phyloP scores from a whole-genome alignment of 2,113 vertebrate species.

The Hippocampus abdominalis region DNA sequence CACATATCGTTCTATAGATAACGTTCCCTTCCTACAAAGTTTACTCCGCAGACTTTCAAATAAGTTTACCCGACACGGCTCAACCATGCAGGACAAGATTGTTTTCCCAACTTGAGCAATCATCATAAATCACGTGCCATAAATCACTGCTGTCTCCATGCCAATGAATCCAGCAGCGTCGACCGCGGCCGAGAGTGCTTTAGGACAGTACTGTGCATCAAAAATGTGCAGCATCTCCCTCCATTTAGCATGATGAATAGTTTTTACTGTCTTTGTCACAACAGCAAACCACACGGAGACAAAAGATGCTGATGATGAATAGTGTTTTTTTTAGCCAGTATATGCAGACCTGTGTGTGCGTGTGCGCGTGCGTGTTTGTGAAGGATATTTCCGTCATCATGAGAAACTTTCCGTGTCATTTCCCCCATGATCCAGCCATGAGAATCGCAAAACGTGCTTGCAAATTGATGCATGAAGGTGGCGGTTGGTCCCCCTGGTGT shows the following conservation, averaged over 20 bases:
- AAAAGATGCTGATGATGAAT: constrained; percentile 61
- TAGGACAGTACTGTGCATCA: constrained; percentile 18
- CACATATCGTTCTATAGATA: background rate
- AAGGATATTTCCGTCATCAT: constrained; percentile 44
- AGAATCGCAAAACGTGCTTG: constrained; percentile 38
- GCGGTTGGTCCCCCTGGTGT: background rate
- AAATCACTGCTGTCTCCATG: constrained; percentile 24
- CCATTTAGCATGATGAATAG: constrained; percentile 58
- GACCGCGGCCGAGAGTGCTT: constrained; percentile 29
- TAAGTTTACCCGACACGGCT: constrained; percentile 23
- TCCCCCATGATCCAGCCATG: constrained; percentile 34
- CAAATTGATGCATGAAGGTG: constrained; percentile 41
- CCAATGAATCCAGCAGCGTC: constrained; percentile 25
- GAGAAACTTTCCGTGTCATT: constrained; percentile 48
- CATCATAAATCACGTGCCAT: constrained; percentile 50
- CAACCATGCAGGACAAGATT: constrained; percentile 26
- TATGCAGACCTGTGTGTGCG: constrained; percentile 47
- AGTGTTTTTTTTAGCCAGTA: constrained; percentile 32
- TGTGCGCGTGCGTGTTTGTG: background rate
- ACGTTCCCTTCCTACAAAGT: background rate
- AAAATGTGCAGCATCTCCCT: constrained; percentile 31
- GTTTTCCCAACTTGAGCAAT: constrained; percentile 24
- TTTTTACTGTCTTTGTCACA: constrained; percentile 42
- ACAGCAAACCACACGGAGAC: constrained; percentile 58
- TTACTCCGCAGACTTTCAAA: background rate